Evolutionary conservation across 2,113 vertebrate genomes (phyloP), one percentile per base, ranked within the genome.

Genomic region (Apteryx mantelli): DNA sequence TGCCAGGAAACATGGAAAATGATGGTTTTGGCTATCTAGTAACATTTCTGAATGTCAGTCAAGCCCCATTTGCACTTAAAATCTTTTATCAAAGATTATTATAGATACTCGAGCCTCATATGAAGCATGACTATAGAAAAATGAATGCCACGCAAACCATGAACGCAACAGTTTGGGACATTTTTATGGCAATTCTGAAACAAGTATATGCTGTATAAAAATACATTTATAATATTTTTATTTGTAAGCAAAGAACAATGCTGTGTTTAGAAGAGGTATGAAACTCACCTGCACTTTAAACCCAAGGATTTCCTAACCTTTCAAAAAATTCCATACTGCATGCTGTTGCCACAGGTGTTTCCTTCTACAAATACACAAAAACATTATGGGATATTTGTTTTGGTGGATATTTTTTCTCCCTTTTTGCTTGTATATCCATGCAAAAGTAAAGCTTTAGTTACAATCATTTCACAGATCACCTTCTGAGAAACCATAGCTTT

Each of bases 401-500:
- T 80, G 40, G 21, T 69, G 63, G 21, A 24, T 16, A 14, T 4
- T 36, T 24, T 38, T 69, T 52, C 69, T 52, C 76, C 36, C 36
- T 24, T 22, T 42, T 34, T 69, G 38, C 30, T 46, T 46, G 15
- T 46, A 26, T n/a, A 68, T 30, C 63, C 32, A 3, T 3, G 44
- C 44, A 46, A 46, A 46, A 46, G 44, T 46, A 46, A 46, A 46
- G 44, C 44, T 46, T 46, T 46, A 46, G 44, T 46, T n/a, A 36
- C n/a, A 53, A 12, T 4, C 56, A 66, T 53, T 71, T 58, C 58
- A 40, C 61, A 69, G n/a, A 32, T 18, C n/a, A 42, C 55, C 18
- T 56, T 69, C 55, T 1, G 0, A 30, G 1, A 48, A 53, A 30
- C 2, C 1, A 44, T 42, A 32, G 32, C 21, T 32, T 70, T 25